Evolutionary conservation across 2,797 vertebrate species (phyloP).

Genomic region (Poeciliopsis paucimaculata): DNA sequence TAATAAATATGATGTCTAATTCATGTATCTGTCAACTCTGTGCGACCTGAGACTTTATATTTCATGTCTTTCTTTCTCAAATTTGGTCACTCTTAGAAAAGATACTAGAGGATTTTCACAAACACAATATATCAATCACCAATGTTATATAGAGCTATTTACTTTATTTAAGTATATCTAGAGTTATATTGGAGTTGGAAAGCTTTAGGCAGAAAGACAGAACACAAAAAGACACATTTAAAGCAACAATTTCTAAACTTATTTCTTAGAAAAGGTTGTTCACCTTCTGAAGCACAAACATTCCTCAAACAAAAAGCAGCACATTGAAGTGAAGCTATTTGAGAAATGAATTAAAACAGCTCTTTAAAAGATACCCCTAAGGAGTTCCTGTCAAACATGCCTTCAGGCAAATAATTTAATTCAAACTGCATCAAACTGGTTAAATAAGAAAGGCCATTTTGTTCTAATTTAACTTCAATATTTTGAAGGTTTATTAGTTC

Average conservation of each 20-base stretch:
- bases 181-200: neutral
- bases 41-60: neutral
- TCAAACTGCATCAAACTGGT: conserved; percentile 9
- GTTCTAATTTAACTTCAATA: conserved; percentile 3
- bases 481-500: neutral
- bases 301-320: neutral
- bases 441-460: neutral
- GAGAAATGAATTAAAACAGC: neutral
- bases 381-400: conserved; percentile 15
- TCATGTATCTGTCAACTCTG: neutral
- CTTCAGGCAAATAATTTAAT: conserved; percentile 8
- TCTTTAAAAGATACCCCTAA: conserved; percentile 1
- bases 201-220: neutral
- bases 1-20: neutral
- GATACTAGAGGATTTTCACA: neutral
- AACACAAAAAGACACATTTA: neutral
- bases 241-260: neutral
- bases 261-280: neutral
- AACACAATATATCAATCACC: neutral
- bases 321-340: neutral
- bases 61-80: neutral
- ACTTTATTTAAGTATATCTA: neutral
- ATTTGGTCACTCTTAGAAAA: neutral
- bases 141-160: too few relatives aligned
- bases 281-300: neutral